These are phyloP conservation scores for Monochamus saltuarius DNA, from an alignment of 1,140 invertebrate genomes.

Conservation along the genomic window DNA sequence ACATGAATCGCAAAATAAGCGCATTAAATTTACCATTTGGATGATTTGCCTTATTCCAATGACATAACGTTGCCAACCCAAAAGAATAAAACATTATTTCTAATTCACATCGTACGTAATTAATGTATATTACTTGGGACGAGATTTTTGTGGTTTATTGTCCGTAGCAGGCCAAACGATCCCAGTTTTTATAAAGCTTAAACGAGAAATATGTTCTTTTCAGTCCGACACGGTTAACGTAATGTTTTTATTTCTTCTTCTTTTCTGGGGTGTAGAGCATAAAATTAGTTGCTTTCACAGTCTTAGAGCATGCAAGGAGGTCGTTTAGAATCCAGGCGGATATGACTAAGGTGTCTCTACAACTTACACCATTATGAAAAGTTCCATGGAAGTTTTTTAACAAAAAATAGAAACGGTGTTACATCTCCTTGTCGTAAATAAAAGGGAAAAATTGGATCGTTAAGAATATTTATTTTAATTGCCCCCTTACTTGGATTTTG, in stretches of 20 bases:
- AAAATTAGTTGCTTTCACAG: conserved; percentile 35
- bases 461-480: conserved; percentile 16
- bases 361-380: conserved; percentile 35
- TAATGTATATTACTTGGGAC: too few species aligned
- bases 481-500: too few species aligned
- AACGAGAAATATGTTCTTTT: conserved; percentile 24
- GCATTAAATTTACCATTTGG: too few species aligned
- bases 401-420: background rate
- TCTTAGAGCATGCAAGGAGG: conserved; percentile 29
- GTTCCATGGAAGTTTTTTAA: conserved; percentile 26
- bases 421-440: conserved; percentile 14
- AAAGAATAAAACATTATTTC: too few species aligned
- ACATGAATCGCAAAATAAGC: too few species aligned
- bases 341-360: conserved; percentile 34
- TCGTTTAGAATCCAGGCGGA: conserved; percentile 32
- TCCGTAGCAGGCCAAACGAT: too few species aligned
- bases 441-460: conserved; percentile 16
- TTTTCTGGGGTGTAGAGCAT: conserved; percentile 28
- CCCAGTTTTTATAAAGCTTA: conserved; percentile 11
- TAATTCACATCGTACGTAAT: too few species aligned
- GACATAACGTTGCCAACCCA: too few species aligned
- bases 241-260: conserved; percentile 30
- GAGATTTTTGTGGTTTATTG: too few species aligned
- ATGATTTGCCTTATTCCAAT: too few species aligned
- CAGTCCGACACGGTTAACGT: conserved; percentile 24